Conservation (phyloP, 2,888 invertebrate genomes). For the Drosophila imparisetae region DNA sequence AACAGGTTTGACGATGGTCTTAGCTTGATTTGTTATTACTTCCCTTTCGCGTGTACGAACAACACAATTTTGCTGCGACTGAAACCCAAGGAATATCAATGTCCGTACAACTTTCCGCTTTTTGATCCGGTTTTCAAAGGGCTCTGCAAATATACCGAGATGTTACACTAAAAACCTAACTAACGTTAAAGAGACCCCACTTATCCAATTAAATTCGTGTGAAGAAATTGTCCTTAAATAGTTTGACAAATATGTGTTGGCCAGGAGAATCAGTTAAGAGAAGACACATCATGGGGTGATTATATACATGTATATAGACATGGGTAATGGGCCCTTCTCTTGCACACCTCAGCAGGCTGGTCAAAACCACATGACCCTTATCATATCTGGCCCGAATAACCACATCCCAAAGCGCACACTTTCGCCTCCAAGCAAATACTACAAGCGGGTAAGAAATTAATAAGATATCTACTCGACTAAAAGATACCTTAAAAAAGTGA, state of each 20-base stretch:
- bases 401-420: constrained; percentile 68
- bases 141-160: constrained; percentile 36
- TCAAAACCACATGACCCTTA: constrained; percentile 68
- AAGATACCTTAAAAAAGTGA: constrained; percentile 2
- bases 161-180: neutral
- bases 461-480: neutral
- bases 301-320: constrained; percentile 15
- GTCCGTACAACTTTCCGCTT: constrained; percentile 37
- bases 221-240: constrained; percentile 7
- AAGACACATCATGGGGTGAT: constrained; percentile 22
- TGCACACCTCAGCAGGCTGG: constrained; percentile 30
- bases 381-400: constrained; percentile 62
- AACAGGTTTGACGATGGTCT: constrained; percentile 28
- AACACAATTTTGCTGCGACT: neutral
- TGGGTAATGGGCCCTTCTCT: constrained; percentile 7
- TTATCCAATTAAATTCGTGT: constrained; percentile 19
- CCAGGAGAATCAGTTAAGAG: constrained; percentile 4
- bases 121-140: constrained; percentile 16
- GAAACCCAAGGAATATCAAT: constrained; percentile 19
- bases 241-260: constrained; percentile 26
- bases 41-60: neutral
- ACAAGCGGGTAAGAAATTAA: constrained; percentile 3
- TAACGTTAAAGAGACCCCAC: neutral
- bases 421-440: constrained; percentile 69
- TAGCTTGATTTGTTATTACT: constrained; percentile 46